A percentile compares a stretch with the other conserved stretches of the same genome.
phyloP scores from a whole-genome alignment of 2,888 invertebrate genomes.

The Tineola bisselliella region DNA sequence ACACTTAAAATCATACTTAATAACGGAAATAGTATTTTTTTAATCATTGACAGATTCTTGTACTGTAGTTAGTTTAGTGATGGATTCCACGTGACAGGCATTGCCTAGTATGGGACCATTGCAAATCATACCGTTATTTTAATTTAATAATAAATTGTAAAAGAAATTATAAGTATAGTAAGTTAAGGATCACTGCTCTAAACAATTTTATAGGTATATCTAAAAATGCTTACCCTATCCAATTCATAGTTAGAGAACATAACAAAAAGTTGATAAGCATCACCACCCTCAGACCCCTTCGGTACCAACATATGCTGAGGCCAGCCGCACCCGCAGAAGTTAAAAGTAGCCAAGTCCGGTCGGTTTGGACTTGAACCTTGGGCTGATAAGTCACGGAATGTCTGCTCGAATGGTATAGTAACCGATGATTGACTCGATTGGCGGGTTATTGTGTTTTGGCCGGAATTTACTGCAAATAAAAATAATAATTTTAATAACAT shows the following conservation, averaged over 20 bases:
- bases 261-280: conserved; percentile 47
- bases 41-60: too few relatives aligned
- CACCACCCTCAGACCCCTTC: conserved; percentile 52
- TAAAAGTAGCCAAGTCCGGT: conserved; percentile 40
- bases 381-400: conserved; percentile 62
- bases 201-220: too few relatives aligned
- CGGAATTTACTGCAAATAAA: conserved; percentile 59
- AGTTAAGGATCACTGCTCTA: too few relatives aligned
- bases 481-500: too few relatives aligned
- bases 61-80: too few relatives aligned
- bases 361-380: conserved; percentile 32
- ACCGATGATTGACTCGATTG: conserved; percentile 68
- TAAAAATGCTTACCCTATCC: conserved; percentile 52
- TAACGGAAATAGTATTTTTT: too few relatives aligned
- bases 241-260: conserved; percentile 61
- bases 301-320: conserved; percentile 69
- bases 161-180: too few relatives aligned
- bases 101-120: too few relatives aligned
- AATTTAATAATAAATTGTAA: too few relatives aligned
- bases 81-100: too few relatives aligned
- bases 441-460: conserved; percentile 65
- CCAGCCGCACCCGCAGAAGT: conserved; percentile 73
- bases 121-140: too few relatives aligned
- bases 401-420: conserved; percentile 68
- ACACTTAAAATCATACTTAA: too few relatives aligned